Evolutionary conservation across 2,888 invertebrate genomes (phyloP).

Genomic region (Aleiodes alternator): DNA sequence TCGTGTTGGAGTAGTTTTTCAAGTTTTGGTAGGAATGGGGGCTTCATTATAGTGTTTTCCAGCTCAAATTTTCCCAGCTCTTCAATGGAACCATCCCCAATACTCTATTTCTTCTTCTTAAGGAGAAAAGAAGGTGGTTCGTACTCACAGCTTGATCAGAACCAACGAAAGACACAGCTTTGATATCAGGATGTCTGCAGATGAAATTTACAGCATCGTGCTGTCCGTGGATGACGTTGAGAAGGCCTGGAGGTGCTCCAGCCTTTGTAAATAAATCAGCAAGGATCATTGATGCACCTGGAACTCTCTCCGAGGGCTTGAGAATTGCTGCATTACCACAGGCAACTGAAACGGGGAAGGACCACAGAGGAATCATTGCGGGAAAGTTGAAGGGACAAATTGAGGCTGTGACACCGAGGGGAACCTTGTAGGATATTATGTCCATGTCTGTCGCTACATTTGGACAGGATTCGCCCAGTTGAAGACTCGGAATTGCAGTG

Average conservation of each 20-base stretch:
- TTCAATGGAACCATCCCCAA: no score
- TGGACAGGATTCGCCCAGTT: constrained; percentile 93
- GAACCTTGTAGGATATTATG: constrained; percentile 92
- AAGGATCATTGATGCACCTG: constrained; percentile 96
- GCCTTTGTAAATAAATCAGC: constrained; percentile 95
- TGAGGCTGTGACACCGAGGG: constrained; percentile 95
- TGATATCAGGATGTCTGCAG: constrained; percentile 96
- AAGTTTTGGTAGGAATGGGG: no score
- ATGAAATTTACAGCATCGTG: constrained; percentile 97
- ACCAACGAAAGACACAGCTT: constrained; percentile 98
- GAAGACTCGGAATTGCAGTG: constrained; percentile 93
- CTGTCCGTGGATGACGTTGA: constrained; percentile 97
- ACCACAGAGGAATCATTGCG: constrained; percentile 99
- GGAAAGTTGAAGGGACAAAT: constrained; percentile 99
- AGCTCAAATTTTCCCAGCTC: no score
- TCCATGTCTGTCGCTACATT: constrained; percentile 97
- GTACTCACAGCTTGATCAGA: constrained; percentile 91
- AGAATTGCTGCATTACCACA: constrained; percentile 97
- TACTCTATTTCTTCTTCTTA: background rate
- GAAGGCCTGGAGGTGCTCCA: constrained; percentile 96
- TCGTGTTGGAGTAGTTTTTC: no score
- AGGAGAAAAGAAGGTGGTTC: background rate
- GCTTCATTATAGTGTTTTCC: no score
- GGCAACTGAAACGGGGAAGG: constrained; percentile 89
- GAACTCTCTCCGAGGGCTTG: constrained; percentile 98